Evolutionary conservation across 2,797 vertebrate genomes (phyloP).

Genomic region (Holocentrus rufus): DNA sequence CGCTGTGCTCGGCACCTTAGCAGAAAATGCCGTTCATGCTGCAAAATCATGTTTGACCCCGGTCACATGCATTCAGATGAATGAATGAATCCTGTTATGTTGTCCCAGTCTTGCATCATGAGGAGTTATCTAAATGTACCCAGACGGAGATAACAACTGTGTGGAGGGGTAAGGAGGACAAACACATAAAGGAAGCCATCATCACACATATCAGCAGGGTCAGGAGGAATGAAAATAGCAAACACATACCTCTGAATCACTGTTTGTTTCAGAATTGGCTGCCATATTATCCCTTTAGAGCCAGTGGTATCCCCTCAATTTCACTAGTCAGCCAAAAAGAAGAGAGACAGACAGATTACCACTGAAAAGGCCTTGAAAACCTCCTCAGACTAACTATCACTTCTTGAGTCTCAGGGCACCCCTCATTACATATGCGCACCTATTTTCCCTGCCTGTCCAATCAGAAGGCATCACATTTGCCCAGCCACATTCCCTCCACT

Average conservation of each 20-base stretch:
- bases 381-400: slow-evolving; percentile 48
- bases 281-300: slow-evolving; percentile 59
- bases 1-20: slow-evolving; percentile 4
- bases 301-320: slow-evolving; percentile 31
- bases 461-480: slow-evolving; percentile 39
- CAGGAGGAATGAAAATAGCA: slow-evolving; percentile 32
- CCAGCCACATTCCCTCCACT: slow-evolving; percentile 6
- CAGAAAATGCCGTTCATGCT: slow-evolving; percentile 31
- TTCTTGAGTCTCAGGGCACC: slow-evolving; percentile 48
- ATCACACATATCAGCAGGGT: slow-evolving; percentile 26
- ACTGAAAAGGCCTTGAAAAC: slow-evolving; percentile 38
- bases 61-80: slow-evolving; percentile 43
- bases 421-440: slow-evolving; percentile 52
- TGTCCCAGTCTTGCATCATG: background rate
- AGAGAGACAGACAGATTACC: slow-evolving; percentile 10
- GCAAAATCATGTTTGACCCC: slow-evolving; percentile 17
- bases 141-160: slow-evolving; percentile 22
- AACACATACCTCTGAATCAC: slow-evolving; percentile 71
- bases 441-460: slow-evolving; percentile 41
- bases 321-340: slow-evolving; percentile 30
- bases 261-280: slow-evolving; percentile 59
- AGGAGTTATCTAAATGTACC: slow-evolving; percentile 8
- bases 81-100: background rate
- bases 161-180: slow-evolving; percentile 4
- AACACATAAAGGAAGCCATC: slow-evolving; percentile 10